Evolutionary conservation across 2,113 vertebrate species (phyloP), one percentile per base, ranked within the genome.

Genomic region (Dascyllus trimaculatus): DNA sequence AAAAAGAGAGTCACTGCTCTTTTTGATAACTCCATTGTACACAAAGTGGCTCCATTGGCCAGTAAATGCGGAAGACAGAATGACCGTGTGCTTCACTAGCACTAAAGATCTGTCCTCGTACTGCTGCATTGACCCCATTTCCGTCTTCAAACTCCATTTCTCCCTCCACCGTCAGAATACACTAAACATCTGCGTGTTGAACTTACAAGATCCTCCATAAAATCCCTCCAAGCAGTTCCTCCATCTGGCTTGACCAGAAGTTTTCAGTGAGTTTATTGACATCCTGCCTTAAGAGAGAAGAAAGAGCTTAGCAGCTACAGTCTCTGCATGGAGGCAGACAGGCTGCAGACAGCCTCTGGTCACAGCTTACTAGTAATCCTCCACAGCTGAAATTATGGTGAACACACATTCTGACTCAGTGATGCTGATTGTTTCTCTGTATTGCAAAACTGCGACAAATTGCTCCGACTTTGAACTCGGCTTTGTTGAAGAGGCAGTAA

Each of bases 281-380:
- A 88, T 89, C 88, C 84, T 80, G 79, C 72, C 62, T 82, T 46
- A 38, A 85, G 71, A 88, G 77, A 57, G 81, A 89, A 85, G 69
- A 62, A 77, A 88, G 65, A 10, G 29, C 68, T 80, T 13, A 59
- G 69, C 59, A 70, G 51, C 69, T 40, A 10, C 17, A 71, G 48
- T 46, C 74, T 80, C 74, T 75, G 75, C 64, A 29, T 72, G 85
- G 60, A 84, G 67, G 60, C 72, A 38, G 71, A 43, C 65, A 56
- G 65, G 49, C 56, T 81, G 60, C 56, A 80, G 59, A 80, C 77
- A 26, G 78, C 75, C 77, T 63, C 82, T 63, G 72, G 57, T 86
- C 54, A 71, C 38, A 80, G 56, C 26, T 79, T 66, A 58, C 29
- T 49, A 43, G 58, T 77, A 74, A 91, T 79, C 68, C 71, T 78